Conservation (phyloP, 1,140 invertebrate species). For the Sitobion miscanthi region DNA sequence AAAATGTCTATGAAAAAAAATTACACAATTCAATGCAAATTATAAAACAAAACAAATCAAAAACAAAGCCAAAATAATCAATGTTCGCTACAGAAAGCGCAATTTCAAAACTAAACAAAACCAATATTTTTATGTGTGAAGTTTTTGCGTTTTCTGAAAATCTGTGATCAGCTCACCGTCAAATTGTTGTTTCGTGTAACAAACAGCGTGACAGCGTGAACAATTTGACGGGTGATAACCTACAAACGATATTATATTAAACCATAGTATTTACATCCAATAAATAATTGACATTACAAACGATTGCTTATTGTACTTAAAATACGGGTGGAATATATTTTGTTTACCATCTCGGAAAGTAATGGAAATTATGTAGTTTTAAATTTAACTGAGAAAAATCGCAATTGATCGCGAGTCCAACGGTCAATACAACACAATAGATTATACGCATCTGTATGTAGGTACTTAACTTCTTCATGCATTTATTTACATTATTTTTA, state of each 20-base stretch:
- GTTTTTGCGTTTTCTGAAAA: not conserved
- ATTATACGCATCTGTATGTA: no score
- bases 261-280: not conserved
- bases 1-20: no score
- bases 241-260: not conserved
- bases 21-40: no score
- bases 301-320: no score
- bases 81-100: not conserved
- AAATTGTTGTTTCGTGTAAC: not conserved
- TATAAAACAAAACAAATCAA: no score
- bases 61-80: no score
- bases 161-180: not conserved
- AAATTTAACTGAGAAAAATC: not conserved
- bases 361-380: not conserved
- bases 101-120: not conserved
- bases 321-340: no score
- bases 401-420: not conserved
- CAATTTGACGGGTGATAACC: not conserved
- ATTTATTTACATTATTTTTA: no score
- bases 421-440: not conserved
- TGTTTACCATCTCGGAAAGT: no score
- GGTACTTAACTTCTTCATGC: no score
- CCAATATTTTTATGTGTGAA: not conserved
- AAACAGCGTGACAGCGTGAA: not conserved
- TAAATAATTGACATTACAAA: not conserved